Evolutionary conservation across 2,888 invertebrate genomes (phyloP), one percentile per base, ranked within the genome.

Genomic region (Euzetes globulus): DNA sequence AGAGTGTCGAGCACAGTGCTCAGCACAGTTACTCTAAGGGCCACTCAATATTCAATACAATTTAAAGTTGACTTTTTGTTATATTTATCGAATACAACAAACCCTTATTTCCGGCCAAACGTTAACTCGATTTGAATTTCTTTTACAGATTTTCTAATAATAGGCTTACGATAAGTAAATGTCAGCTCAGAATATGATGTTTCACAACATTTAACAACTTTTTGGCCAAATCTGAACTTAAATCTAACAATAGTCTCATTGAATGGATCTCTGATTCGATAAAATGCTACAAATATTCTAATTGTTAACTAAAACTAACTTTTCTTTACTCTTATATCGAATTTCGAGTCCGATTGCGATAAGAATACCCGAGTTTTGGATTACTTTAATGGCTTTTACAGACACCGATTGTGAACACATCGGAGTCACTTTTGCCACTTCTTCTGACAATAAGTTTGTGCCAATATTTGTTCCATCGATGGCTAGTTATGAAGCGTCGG

Each of bases 341-440:
- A 63, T 63, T 63, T 29, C 63, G 19, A 63, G 5, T 29, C 3
- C 19, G 11, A 58, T 47, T 9, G 22, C 7, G 25, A 58, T 58
- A 63, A 25, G 63, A 29, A 63, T 63, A 63, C 13, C 25, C n/a
- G n/a, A 63, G 63, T 63, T 63, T 63, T 63, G 63, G 63, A 63
- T 63, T 63, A 63, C 63, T 27, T 9, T 63, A 63, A 63, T 63
- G 63, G 63, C 33, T 19, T 6, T 13, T 17, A 50, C 17, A 22
- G 19, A 33, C 33, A n/a, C n/a, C n/a, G n/a, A n/a, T n/a, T n/a
- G n/a, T 63, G 15, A 6, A 63, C 63, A 15, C 29, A 29, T 29
- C 27, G 6, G 33, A 5, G 33, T 17, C 33, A 33, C 25, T 33
- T 63, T 63, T 63, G 11, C 33, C 63, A 63, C 33, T 25, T 25